phyloP scores from a whole-genome alignment of 1,140 invertebrate species.

The Drosophila repleta region DNA sequence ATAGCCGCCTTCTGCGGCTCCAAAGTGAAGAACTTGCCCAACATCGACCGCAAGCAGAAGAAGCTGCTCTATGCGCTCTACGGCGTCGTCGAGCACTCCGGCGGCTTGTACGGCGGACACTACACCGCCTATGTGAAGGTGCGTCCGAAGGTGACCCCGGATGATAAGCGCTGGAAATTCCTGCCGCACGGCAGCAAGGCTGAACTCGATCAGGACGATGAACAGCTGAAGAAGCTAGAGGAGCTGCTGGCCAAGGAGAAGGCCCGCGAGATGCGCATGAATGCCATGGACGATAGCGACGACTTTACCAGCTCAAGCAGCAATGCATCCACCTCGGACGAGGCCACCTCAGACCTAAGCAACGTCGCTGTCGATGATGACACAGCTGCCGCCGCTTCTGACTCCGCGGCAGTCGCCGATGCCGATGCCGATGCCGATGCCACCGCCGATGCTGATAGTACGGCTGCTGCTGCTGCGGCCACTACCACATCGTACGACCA shows the following conservation, averaged over 20 bases:
- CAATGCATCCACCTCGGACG: conserved; percentile 83
- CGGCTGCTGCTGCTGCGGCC: conserved; percentile 74
- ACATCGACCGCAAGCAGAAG: conserved; percentile 87
- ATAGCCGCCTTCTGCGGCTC: conserved; percentile 95
- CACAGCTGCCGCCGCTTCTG: conserved; percentile 74
- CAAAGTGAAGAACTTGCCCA: conserved; percentile 88
- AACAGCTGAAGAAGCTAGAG: conserved; percentile 74
- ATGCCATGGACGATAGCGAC: conserved; percentile 81
- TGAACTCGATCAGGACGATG: conserved; percentile 78
- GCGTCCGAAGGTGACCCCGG: conserved; percentile 84
- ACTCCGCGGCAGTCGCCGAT: conserved; percentile 65
- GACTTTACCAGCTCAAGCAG: conserved; percentile 85
- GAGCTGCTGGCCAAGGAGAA: conserved; percentile 80
- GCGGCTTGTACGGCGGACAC: conserved; percentile 95
- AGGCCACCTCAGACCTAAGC: conserved; percentile 63
- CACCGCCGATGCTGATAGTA: too few species aligned
- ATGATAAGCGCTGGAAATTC: conserved; percentile 89
- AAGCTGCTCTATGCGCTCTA: conserved; percentile 95
- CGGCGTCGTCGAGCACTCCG: conserved; percentile 97
- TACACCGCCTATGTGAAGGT: conserved; percentile 98
- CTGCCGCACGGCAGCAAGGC: conserved; percentile 86
- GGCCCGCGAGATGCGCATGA: conserved; percentile 73
- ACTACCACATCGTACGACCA: background rate
- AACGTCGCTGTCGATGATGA: conserved; percentile 84
- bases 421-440: conserved; percentile 82